These are phyloP conservation scores for Macropis europaea DNA, from an alignment of 2,888 invertebrate genomes.

Conservation along the genomic window DNA sequence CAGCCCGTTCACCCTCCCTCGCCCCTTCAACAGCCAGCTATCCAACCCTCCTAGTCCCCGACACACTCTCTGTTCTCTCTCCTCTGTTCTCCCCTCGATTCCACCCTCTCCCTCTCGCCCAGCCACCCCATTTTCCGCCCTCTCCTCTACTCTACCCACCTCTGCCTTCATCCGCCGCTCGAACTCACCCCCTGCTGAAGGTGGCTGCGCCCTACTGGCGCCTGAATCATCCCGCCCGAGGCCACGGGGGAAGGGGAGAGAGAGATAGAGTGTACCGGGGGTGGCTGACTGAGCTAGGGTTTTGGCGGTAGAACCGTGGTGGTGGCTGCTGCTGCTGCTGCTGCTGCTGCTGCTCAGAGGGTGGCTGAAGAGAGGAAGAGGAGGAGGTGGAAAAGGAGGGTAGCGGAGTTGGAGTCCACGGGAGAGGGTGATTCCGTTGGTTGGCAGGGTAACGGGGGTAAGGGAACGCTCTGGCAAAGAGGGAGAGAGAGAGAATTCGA, in stretches of 20 bases:
- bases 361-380: slow-evolving; percentile 52
- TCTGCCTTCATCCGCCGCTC: slow-evolving; percentile 62
- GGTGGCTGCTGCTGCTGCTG: slow-evolving; percentile 48
- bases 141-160: slow-evolving; percentile 33
- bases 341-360: slow-evolving; percentile 51
- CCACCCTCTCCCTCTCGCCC: slow-evolving; percentile 49
- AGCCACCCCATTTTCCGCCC: slow-evolving; percentile 39
- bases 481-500: slow-evolving; percentile 71
- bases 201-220: slow-evolving; percentile 80
- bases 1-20: slow-evolving; percentile 46
- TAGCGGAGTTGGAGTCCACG: slow-evolving; percentile 14
- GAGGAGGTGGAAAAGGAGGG: slow-evolving; percentile 45
- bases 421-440: slow-evolving; percentile 56
- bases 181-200: slow-evolving; percentile 71
- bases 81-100: slow-evolving; percentile 54
- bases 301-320: slow-evolving; percentile 69
- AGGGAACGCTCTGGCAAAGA: slow-evolving; percentile 35
- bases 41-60: slow-evolving; percentile 65
- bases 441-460: slow-evolving; percentile 71
- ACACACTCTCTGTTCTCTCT: slow-evolving; percentile 76
- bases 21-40: slow-evolving; percentile 25
- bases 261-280: slow-evolving; percentile 58
- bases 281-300: slow-evolving; percentile 74
- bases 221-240: slow-evolving; percentile 80
- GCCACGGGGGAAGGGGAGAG: slow-evolving; percentile 61